A percentile compares a stretch with the other conserved stretches of the same genome.
Evolutionary conservation across 1,140 invertebrate species (phyloP).

Genomic region (Trinorchestia longiramus): DNA sequence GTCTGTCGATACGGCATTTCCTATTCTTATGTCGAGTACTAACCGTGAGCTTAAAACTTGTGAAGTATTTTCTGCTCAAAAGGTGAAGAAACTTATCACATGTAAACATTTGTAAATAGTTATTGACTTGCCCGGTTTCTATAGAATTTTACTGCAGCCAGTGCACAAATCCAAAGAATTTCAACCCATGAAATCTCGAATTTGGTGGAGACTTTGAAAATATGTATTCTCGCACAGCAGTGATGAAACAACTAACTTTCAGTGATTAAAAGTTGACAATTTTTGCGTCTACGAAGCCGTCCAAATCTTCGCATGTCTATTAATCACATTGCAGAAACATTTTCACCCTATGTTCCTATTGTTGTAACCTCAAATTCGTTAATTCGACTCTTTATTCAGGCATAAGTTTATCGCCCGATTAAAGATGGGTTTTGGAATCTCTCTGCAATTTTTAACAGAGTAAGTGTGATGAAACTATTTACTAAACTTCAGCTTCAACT

Average conservation of each 20-base stretch:
- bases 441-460: not conserved
- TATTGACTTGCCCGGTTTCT: not conserved
- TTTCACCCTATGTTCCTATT: not conserved
- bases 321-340: not conserved
- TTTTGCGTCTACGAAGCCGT: slow-evolving; percentile 4
- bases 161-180: no score
- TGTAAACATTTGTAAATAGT: not conserved
- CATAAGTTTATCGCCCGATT: not conserved
- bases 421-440: no score
- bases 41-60: no score
- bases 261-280: not conserved
- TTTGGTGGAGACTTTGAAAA: not conserved
- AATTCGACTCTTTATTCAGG: not conserved
- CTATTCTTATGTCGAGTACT: no score
- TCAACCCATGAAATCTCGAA: no score
- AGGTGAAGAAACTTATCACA: not conserved
- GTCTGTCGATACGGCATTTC: no score
- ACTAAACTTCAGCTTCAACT: not conserved
- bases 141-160: not conserved
- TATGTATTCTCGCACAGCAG: not conserved
- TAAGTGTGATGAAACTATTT: not conserved
- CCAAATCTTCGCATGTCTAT: not conserved
- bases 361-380: not conserved
- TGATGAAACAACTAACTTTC: not conserved
- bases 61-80: no score